phyloP scores from a whole-genome alignment of 2,113 vertebrate species.

The human (Homo sapiens) region DNA sequence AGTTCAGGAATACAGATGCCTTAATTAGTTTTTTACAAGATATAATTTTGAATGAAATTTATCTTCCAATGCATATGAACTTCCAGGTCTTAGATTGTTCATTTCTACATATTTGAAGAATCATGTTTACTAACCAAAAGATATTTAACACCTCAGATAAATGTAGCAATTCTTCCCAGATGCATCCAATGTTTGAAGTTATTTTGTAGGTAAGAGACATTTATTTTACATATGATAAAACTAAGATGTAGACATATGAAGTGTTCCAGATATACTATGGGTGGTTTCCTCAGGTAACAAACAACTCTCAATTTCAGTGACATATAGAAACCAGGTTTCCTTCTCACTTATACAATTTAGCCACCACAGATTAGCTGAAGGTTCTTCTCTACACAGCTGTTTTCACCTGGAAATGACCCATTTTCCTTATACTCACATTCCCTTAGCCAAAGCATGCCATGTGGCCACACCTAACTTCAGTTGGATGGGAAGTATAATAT shows the following conservation, averaged over 20 bases:
- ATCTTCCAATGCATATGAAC: constrained; percentile 5
- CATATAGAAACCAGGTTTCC: neutral
- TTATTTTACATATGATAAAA: neutral
- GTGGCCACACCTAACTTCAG: neutral
- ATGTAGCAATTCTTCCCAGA: neutral
- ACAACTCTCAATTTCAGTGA: neutral
- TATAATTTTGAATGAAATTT: neutral
- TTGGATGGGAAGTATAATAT: neutral
- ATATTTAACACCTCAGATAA: constrained; percentile 32
- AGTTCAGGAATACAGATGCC: neutral
- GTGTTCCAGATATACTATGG: neutral
- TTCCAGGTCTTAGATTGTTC: neutral
- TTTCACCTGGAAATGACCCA: neutral
- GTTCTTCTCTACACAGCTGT: neutral
- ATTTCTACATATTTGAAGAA: constrained; percentile 6
- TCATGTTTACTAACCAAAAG: neutral
- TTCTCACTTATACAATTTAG: neutral
- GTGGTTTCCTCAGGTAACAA: neutral
- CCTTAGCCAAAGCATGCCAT: neutral
- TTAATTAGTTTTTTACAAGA: constrained; percentile 4
- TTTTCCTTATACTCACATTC: neutral
- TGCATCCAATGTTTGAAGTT: neutral
- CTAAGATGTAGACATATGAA: neutral
- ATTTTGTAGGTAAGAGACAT: neutral
- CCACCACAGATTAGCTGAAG: neutral